These are phyloP conservation scores for Dicycla oo DNA, from an alignment of 2,888 invertebrate species.

Conservation along the genomic window DNA sequence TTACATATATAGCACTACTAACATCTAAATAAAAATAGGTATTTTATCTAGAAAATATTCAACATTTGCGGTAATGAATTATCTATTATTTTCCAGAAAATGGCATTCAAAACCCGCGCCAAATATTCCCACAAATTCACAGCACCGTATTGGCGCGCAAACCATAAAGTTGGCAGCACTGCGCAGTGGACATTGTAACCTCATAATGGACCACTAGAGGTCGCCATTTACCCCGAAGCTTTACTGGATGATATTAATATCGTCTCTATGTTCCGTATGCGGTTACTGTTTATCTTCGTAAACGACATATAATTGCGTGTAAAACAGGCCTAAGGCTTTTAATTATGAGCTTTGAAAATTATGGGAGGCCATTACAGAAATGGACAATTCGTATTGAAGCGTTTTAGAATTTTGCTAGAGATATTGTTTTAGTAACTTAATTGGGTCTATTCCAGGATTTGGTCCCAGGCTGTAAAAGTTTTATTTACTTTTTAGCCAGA, in stretches of 20 bases:
- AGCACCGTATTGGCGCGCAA: slow-evolving; percentile 52
- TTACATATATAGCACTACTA: neutral
- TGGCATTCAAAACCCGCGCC: slow-evolving; percentile 9
- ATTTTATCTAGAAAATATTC: neutral
- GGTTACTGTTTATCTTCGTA: slow-evolving; percentile 69
- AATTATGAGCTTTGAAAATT: slow-evolving; percentile 57
- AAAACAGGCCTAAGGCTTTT: slow-evolving; percentile 46
- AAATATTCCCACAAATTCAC: slow-evolving; percentile 21
- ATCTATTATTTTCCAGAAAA: slow-evolving; percentile 16
- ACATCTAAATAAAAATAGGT: neutral
- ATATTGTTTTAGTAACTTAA: slow-evolving; percentile 4
- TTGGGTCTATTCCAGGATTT: neutral
- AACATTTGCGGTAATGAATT: neutral
- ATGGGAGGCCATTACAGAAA: slow-evolving; percentile 31
- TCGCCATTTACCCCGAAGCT: slow-evolving; percentile 65
- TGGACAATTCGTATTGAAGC: slow-evolving; percentile 19
- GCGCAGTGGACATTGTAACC: slow-evolving; percentile 43
- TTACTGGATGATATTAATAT: slow-evolving; percentile 69
- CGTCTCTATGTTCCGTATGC: slow-evolving; percentile 63
- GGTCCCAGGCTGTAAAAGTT: neutral
- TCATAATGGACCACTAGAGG: slow-evolving; percentile 58
- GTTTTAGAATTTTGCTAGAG: slow-evolving; percentile 1
- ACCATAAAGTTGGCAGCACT: slow-evolving; percentile 56
- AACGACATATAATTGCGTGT: slow-evolving; percentile 67
- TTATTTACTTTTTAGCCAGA: neutral